Percentiles rank a stretch among this genome's conserved stretches.
Evolutionary conservation across 2,113 vertebrate genomes (phyloP).

Genomic region (Protomyctophum bolini): DNA sequence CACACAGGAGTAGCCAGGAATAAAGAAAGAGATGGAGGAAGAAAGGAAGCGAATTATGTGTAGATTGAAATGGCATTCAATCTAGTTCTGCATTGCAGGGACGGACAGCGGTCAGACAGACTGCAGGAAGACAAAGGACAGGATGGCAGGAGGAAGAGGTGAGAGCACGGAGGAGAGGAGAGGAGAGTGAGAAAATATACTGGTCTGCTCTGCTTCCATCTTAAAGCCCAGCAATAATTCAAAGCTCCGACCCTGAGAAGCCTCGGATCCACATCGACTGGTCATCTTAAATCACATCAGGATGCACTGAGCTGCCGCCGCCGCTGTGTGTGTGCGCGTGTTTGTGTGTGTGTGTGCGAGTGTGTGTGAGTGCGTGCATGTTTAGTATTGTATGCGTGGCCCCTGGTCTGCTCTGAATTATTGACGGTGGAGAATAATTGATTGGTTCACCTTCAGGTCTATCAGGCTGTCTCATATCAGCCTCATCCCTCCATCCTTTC

Average conservation of each 20-base stretch:
- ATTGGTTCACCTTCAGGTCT: slow-evolving; percentile 80
- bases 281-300: slow-evolving; percentile 81
- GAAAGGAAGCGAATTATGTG: neutral
- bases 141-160: slow-evolving; percentile 15
- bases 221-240: slow-evolving; percentile 77
- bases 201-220: slow-evolving; percentile 50
- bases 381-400: slow-evolving; percentile 3
- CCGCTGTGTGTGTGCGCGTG: slow-evolving; percentile 14
- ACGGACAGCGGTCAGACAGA: neutral
- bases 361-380: slow-evolving; percentile 2
- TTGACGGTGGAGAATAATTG: slow-evolving; percentile 78
- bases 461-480: slow-evolving; percentile 51
- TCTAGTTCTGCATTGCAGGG: slow-evolving; percentile 11
- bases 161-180: slow-evolving; percentile 20
- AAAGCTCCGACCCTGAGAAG: slow-evolving; percentile 66
- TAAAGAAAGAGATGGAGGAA: slow-evolving; percentile 19
- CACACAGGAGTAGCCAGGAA: neutral
- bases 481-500: neutral
- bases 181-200: slow-evolving; percentile 56
- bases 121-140: neutral
- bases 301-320: slow-evolving; percentile 40
- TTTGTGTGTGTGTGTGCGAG: slow-evolving; percentile 21
- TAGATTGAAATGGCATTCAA: slow-evolving; percentile 1
- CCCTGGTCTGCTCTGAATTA: slow-evolving; percentile 73
- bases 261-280: slow-evolving; percentile 74